Percentiles rank a stretch among this genome's conserved stretches.
phyloP scores from a whole-genome alignment of 2,113 vertebrate genomes.

The Bubo scandiacus region DNA sequence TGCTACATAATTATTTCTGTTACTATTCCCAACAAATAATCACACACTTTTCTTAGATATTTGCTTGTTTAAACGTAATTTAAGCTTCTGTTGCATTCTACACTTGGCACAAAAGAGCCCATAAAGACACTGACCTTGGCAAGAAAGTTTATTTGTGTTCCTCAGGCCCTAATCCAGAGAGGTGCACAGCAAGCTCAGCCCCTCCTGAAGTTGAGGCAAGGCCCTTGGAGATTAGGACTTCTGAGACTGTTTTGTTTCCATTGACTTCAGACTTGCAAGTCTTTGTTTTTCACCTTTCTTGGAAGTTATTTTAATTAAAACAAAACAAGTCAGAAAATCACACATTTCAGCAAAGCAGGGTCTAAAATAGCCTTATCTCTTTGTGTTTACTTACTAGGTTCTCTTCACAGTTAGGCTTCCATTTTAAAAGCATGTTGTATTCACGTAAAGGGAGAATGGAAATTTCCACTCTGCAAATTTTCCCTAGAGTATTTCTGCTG shows the following conservation, averaged over 20 bases:
- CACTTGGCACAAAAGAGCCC: not conserved
- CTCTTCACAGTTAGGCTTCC: conserved; percentile 33
- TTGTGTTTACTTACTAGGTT: conserved; percentile 9
- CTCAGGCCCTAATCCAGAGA: not conserved
- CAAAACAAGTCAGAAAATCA: conserved; percentile 26
- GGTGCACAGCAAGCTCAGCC: not conserved
- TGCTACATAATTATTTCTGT: not conserved
- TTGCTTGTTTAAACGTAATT: not conserved
- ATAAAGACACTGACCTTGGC: not conserved
- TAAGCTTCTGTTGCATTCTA: not conserved
- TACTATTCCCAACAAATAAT: not conserved
- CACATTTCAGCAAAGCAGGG: not conserved
- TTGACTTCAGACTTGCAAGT: not conserved
- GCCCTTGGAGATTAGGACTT: not conserved
- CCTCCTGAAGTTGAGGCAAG: not conserved
- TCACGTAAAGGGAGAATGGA: conserved; percentile 25
- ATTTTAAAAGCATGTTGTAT: not conserved
- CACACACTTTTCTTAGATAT: not conserved
- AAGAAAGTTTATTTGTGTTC: not conserved
- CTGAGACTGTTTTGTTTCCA: conserved; percentile 12
- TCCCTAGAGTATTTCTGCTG: not conserved
- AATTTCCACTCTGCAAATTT: conserved; percentile 19
- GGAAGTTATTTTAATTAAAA: conserved; percentile 54
- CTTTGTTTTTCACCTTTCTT: conserved; percentile 38
- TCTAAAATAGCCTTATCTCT: conserved; percentile 35